Evolutionary conservation across 2,888 invertebrate species (phyloP), one percentile per base, ranked within the genome.

Genomic region (Anodontia alba): DNA sequence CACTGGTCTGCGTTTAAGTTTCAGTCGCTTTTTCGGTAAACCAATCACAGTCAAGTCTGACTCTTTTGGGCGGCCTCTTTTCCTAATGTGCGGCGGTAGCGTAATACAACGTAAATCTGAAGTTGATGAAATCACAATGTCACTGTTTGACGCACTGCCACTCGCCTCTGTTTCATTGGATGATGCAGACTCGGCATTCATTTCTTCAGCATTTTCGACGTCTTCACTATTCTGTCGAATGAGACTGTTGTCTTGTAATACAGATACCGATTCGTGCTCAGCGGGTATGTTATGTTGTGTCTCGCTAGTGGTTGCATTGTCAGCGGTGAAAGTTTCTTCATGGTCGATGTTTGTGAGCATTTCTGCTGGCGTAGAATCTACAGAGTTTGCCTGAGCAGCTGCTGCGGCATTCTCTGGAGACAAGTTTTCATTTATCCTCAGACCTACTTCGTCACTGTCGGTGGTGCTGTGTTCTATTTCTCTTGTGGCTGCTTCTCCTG

Each of bases 11-110:
- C 51, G 29, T 36, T 72, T 49, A 26, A 72, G 51, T 72, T 51
- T 51, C 54, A 72, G 36, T 54, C 71, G 8, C 36, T 72, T 72
- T 51, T 72, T 51, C 23, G 51, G 51, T 42, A 42, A 42, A 42
- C n/a, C n/a, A n/a, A n/a, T n/a, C n/a, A n/a, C n/a, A n/a, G n/a
- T n/a, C n/a, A n/a, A n/a, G n/a, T n/a, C n/a, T n/a, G n/a, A n/a
- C n/a, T n/a, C n/a, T n/a, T n/a, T n/a, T n/a, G n/a, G n/a, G n/a
- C n/a, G n/a, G n/a, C n/a, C n/a, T n/a, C n/a, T n/a, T n/a, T n/a
- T n/a, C n/a, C n/a, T n/a, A n/a, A n/a, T n/a, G n/a, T 42, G 42
- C 15, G 42, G 42, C 42, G 42, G 42, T 10, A 42, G 42, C 8
- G 42, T 10, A 42, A 42, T 42, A 42, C 42, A 42, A 15, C 15